These are phyloP conservation scores for Labeo rohita DNA, from an alignment of 2,113 vertebrate species.

Conservation along the genomic window DNA sequence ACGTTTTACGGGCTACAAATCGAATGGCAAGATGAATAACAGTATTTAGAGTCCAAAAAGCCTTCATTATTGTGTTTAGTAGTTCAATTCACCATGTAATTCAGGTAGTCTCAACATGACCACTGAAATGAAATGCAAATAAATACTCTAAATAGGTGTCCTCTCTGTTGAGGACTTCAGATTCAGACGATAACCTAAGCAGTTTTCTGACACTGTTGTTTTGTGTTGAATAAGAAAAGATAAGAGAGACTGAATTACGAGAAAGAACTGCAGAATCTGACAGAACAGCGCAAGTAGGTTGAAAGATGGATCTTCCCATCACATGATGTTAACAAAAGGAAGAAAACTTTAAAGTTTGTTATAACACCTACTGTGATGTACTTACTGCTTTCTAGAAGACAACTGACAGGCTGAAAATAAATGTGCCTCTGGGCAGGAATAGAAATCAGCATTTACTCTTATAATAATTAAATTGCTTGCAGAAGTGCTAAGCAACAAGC, in stretches of 20 bases:
- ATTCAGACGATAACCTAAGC: background rate
- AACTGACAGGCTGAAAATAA: background rate
- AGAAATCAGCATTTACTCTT: background rate
- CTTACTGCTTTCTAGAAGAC: background rate
- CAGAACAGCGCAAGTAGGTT: background rate
- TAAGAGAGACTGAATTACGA: background rate
- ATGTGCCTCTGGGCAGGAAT: background rate
- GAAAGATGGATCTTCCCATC: background rate
- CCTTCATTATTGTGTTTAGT: background rate
- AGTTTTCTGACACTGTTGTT: background rate
- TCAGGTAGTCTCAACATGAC: slow-evolving; percentile 7
- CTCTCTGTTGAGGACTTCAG: background rate
- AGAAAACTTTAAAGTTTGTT: background rate
- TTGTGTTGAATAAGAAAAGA: background rate
- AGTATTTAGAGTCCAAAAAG: background rate
- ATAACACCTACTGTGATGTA: background rate
- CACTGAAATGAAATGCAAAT: background rate
- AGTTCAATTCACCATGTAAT: background rate
- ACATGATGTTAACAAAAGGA: background rate
- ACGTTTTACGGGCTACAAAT: background rate
- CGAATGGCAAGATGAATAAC: background rate
- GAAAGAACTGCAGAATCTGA: background rate
- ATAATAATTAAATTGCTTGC: background rate
- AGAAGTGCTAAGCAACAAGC: background rate
- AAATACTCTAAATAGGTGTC: background rate